Evolutionary conservation across 2,797 vertebrate species (phyloP).

Genomic region (Pangasius krempfi): DNA sequence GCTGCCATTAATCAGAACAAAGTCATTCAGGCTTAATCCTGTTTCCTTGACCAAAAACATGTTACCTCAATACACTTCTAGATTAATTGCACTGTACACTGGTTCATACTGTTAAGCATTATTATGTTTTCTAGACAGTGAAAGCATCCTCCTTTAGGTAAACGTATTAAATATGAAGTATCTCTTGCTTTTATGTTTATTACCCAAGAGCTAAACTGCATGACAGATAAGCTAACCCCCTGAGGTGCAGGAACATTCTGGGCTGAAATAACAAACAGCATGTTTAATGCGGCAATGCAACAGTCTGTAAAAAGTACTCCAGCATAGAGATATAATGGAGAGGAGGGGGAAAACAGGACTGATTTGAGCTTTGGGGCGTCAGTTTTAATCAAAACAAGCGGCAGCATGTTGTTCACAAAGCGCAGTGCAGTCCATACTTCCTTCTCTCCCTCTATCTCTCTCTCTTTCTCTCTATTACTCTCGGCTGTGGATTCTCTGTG

Average conservation of each 20-base stretch:
- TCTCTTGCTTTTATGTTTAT: conserved; percentile 32
- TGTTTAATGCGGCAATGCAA: conserved; percentile 41
- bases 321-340: conserved; percentile 24
- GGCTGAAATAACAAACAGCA: conserved; percentile 43
- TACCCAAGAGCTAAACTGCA: conserved; percentile 33
- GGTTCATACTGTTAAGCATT: not conserved
- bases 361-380: conserved; percentile 40
- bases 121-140: conserved; percentile 17
- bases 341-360: conserved; percentile 27
- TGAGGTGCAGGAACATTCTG: conserved; percentile 13
- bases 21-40: not conserved
- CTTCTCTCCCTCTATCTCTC: not conserved
- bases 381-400: conserved; percentile 47
- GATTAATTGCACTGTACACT: conserved; percentile 6
- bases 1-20: not conserved
- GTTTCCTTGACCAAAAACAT: not conserved
- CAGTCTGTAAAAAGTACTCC: conserved; percentile 31
- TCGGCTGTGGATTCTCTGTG: conserved; percentile 26
- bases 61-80: not conserved
- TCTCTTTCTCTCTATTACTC: conserved; percentile 21
- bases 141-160: conserved; percentile 7
- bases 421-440: conserved; percentile 23
- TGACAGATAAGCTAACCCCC: conserved; percentile 18
- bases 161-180: conserved; percentile 29
- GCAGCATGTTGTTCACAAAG: conserved; percentile 11